These are phyloP conservation scores for Vulpes vulpes DNA, from an alignment of 2,113 vertebrate genomes.

Conservation along the genomic window DNA sequence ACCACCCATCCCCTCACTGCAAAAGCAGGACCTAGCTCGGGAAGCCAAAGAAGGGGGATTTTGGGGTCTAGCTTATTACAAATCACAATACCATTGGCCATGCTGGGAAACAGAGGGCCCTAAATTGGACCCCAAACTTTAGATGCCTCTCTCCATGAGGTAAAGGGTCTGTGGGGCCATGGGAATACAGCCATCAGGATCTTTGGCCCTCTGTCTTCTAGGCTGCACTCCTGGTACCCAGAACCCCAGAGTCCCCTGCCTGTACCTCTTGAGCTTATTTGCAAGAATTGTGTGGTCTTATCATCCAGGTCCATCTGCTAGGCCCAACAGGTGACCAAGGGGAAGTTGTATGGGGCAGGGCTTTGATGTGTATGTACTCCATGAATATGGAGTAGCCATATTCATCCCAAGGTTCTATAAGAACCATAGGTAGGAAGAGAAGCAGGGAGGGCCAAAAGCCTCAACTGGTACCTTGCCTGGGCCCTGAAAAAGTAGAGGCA, in stretches of 20 bases:
- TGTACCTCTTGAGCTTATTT: constrained; percentile 46
- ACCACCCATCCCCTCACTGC: neutral
- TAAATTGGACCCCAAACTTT: neutral
- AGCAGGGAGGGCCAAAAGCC: neutral
- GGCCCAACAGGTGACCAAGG: neutral
- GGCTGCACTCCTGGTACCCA: neutral
- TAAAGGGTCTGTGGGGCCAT: neutral
- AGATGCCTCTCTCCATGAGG: neutral
- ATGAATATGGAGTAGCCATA: neutral
- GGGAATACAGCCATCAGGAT: neutral
- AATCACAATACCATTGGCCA: neutral
- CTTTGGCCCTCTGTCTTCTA: constrained; percentile 39
- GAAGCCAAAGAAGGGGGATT: constrained; percentile 37
- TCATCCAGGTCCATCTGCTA: constrained; percentile 5
- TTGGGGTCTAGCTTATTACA: neutral
- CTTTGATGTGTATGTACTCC: neutral
- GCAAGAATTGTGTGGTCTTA: constrained; percentile 41
- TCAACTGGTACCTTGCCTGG: neutral
- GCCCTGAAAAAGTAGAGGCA: neutral
- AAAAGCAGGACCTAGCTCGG: constrained; percentile 25
- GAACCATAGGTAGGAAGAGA: neutral
- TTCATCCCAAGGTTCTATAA: neutral
- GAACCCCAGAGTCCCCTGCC: constrained; percentile 24
- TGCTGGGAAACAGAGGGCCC: constrained; percentile 11
- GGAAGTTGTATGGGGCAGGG: neutral